phyloP scores from a whole-genome alignment of 2,797 vertebrate species.

The Pipistrellus nathusii region DNA sequence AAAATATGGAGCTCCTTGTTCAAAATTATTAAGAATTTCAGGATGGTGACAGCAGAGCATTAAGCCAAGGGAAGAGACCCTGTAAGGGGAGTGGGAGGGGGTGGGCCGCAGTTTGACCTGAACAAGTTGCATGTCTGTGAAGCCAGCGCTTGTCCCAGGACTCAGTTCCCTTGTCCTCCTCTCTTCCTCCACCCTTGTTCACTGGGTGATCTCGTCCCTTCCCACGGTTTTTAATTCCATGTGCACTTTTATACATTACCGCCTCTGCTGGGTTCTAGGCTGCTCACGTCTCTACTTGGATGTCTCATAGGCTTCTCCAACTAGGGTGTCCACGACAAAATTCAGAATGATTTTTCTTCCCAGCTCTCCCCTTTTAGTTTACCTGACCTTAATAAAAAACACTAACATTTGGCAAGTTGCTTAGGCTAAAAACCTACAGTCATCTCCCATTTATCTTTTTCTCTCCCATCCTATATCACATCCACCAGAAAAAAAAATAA shows the following conservation, averaged over 20 bases:
- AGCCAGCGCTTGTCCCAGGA: not conserved
- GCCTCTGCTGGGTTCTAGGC: not conserved
- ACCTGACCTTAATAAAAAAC: not conserved
- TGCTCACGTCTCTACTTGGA: not conserved
- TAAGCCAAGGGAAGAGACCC: not conserved
- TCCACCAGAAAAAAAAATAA: not conserved
- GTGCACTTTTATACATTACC: not conserved
- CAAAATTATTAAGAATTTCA: not conserved
- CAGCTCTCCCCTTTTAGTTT: not conserved
- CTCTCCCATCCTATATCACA: not conserved
- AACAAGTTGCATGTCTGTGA: not conserved
- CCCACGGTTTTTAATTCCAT: not conserved
- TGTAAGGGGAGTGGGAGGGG: rapidly evolving
- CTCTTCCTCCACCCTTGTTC: not conserved
- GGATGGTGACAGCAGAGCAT: no score
- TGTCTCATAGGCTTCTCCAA: not conserved
- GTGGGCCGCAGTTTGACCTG: no score
- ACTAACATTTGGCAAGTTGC: not conserved
- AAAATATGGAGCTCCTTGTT: not conserved
- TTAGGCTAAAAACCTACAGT: not conserved
- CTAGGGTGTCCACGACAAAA: not conserved
- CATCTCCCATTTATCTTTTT: not conserved
- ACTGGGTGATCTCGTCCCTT: not conserved
- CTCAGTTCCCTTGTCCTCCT: not conserved
- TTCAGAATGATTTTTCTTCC: not conserved